Evolutionary conservation across 64 coral and sea anemone genomes (phyloP), one percentile per base, ranked within the genome.

Genomic region (Catalaphyllia jardinei): DNA sequence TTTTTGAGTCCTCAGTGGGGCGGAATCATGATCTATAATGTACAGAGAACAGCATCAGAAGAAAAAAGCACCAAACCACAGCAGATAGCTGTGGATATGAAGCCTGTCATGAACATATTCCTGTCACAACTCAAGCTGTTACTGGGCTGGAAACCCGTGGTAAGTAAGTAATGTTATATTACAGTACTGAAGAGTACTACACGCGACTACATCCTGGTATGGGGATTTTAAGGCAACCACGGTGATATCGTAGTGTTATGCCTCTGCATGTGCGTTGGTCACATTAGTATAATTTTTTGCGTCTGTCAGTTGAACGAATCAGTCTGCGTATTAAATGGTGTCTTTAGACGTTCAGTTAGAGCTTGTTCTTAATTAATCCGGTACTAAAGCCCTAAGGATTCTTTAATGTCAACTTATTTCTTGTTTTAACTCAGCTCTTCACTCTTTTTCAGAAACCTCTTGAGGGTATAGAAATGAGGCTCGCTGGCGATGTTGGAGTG

Each of bases 1-100:
- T 98, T 98, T 27, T 79, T 98, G 38, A 98, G 96, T 90, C 96
- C 96, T 59, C 93, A 94, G 83, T 98, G 96, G 96, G 96, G 96
- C 49, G 96, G 96, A 55, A 82, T 98, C 77, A 79, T 93, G 82
- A 93, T 98, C 29, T 92, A 95, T 72, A 98, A 98, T 84, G 63
- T 98, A 10, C 24, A 87, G 7, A 38, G 50, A 8, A 77, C 90
- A 74, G 29, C 24, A 18, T 38, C 72, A 18, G 78, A 50, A 18
- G 78, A 50, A 57, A 91, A 89, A 50, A 88, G 24, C 67, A 87
- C 75, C 50, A 60, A 11, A 55, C 77, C 91, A 46, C 73, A 90
- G 42, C 46, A 67, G 59, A 85, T 98, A 63, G 20, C 38, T 24
- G 42, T 98, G 25, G 90, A 98, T 72, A 93, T 95, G 93, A 82